A percentile compares a stretch with the other conserved stretches of the same genome.
These are phyloP conservation scores for Orgyia antiqua DNA, from an alignment of 2,888 invertebrate genomes.

Conservation along the genomic window DNA sequence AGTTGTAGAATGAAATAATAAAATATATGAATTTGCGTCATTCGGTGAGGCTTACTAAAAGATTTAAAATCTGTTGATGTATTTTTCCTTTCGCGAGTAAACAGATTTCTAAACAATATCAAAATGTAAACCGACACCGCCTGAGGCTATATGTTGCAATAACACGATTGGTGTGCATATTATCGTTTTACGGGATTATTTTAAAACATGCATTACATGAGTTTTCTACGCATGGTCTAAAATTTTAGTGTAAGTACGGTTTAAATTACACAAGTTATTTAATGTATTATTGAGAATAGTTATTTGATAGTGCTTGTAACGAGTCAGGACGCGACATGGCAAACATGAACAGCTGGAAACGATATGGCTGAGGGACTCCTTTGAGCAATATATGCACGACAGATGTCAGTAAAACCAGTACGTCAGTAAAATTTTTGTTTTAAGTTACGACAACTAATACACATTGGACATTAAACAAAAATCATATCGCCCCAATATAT, in stretches of 20 bases:
- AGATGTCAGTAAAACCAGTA: too few species aligned
- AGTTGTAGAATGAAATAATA: slow-evolving; percentile 31
- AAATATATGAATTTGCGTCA: slow-evolving; percentile 35
- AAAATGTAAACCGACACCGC: slow-evolving; percentile 6
- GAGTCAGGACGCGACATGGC: too few species aligned
- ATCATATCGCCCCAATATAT: too few species aligned
- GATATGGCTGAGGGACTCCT: too few species aligned
- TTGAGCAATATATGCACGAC: too few species aligned
- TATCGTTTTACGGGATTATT: slow-evolving; percentile 5
- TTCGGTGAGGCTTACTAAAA: slow-evolving; percentile 22
- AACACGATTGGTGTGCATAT: slow-evolving; percentile 3
- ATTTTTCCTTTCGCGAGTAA: slow-evolving; percentile 7
- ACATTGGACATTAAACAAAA: too few species aligned
- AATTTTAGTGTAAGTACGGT: slow-evolving; percentile 2
- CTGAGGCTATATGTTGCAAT: slow-evolving; percentile 3
- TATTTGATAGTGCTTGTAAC: too few species aligned
- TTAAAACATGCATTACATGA: slow-evolving; percentile 6
- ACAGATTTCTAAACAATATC: slow-evolving; percentile 8
- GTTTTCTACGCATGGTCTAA: slow-evolving; percentile 4
- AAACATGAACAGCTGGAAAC: too few species aligned
- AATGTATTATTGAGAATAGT: too few species aligned
- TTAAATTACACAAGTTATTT: too few species aligned
- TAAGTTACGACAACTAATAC: too few species aligned
- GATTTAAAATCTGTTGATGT: slow-evolving; percentile 11
- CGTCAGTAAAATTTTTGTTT: too few species aligned